Evolutionary conservation across 35 echinoderm and acorn worm species (phyloP).

Genomic region (Strongylocentrotus purpuratus): DNA sequence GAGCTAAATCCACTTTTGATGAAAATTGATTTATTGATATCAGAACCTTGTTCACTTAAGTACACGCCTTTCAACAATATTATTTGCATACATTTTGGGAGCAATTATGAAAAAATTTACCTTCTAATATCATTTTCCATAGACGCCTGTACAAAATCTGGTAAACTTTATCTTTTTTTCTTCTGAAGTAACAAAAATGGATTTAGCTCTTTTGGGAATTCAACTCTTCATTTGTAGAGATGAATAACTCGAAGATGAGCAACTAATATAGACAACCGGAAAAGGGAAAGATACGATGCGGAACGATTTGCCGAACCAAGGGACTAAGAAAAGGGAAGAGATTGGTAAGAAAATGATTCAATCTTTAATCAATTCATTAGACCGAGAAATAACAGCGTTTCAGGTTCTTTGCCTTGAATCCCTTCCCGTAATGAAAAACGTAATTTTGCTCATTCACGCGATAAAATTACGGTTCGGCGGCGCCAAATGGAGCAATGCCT

Average conservation of each 20-base stretch:
- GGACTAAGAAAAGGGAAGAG: not conserved
- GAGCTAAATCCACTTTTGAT: too few species aligned
- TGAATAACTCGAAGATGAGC: not conserved
- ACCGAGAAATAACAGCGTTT: slow-evolving; percentile 17
- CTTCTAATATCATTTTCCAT: too few species aligned
- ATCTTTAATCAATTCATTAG: slow-evolving; percentile 13
- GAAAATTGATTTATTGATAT: too few species aligned
- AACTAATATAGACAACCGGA: not conserved
- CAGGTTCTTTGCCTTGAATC: not conserved
- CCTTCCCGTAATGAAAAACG: not conserved
- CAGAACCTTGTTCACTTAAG: too few species aligned
- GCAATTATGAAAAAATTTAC: too few species aligned
- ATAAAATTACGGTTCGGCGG: not conserved
- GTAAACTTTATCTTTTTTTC: too few species aligned
- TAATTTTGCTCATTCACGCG: not conserved
- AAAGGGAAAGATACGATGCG: not conserved
- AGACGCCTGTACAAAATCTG: too few species aligned
- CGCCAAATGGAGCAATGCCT: not conserved
- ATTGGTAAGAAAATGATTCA: not conserved
- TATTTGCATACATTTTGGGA: too few species aligned
- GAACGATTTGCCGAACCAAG: not conserved
- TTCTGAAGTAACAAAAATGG: too few species aligned
- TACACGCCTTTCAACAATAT: too few species aligned
- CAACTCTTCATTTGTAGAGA: too few species aligned
- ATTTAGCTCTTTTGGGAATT: too few species aligned